Base-by-base conservation (phyloP, 2,797 vertebrate genomes). In the Syngnathus rostellatus region DNA sequence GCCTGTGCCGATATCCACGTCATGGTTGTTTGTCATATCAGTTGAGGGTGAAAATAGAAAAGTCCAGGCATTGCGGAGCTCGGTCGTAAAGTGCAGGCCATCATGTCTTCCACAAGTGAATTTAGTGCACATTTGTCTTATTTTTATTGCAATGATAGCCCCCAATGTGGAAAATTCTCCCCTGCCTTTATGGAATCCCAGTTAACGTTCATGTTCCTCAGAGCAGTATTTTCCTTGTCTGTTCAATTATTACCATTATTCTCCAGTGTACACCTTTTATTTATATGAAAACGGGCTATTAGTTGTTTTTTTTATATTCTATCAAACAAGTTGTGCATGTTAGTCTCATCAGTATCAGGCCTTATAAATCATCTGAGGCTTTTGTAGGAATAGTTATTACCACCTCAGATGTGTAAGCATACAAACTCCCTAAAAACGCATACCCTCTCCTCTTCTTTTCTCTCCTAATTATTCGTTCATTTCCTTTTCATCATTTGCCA, bases 401-500 rank as follows among this genome's bases (percentile, higher is more conserved):
- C 14, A 17, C 54, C 25, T 55, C 7, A 31, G 23, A 37, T 37
- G 12, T 37, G 11, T 54, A 10, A 54, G 53, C 53, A 25, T 54
- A 14, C 10, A 55, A 55, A 37, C 6, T 16, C 14, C 1, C 12
- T 31, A 25, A 31, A 7, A 21, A 17, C 10, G 61, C 17, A 25
- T 19, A 62, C 66, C 66, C 23, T 38, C 19, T 66, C 48, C 48
- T n/a, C n/a, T 51, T 21, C 40, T 67, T 21, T 21, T 57, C 23
- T 61, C 8, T 19, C n/a, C 9, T 4, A 40, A 68, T 50, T 37
- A 1, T 72, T 21, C 38, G 71, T 41, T 65, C 39, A 65, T 68
- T 74, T 68, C 54, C 63, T 72, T 78, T 74, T 79, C 74, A 78
- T 78, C 62, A 65, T 67, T 41, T 45, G 65, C 67, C 53, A 38